A percentile compares a stretch with the other conserved stretches of the same genome.
Evolutionary conservation across 1,140 invertebrate genomes (phyloP).

Genomic region (Mamestra configurata): DNA sequence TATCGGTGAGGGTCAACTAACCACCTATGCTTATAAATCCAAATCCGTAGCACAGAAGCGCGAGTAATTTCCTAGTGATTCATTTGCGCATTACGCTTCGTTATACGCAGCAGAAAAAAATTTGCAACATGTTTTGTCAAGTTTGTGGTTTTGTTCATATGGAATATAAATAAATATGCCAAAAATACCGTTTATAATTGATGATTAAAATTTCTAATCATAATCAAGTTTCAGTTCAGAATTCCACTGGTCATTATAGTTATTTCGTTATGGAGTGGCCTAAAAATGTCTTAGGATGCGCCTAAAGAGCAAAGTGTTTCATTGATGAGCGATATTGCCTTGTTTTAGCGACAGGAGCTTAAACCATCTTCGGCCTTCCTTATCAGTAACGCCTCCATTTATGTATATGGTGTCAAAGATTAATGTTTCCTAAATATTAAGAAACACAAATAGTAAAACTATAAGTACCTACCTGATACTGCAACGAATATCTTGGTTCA

Average conservation of each 20-base stretch:
- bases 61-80: conserved; percentile 40
- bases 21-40: conserved; percentile 8
- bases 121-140: not conserved
- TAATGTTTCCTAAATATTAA: conserved; percentile 6
- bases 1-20: not conserved
- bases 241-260: not conserved
- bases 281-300: not conserved
- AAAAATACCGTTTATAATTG: not conserved
- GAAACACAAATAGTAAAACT: conserved; percentile 27
- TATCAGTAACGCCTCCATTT: conserved; percentile 17
- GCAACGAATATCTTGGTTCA: conserved; percentile 79
- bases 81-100: conserved; percentile 70
- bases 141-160: not conserved
- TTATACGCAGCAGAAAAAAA: conserved; percentile 59
- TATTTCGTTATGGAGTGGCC: not conserved
- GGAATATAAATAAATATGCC: not conserved
- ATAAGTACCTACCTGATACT: conserved; percentile 79
- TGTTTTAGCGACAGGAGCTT: too few species aligned
- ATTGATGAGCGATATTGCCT: too few species aligned
- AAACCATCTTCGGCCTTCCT: not conserved
- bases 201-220: not conserved
- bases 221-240: too few species aligned
- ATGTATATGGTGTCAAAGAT: conserved; percentile 14
- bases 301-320: too few species aligned
- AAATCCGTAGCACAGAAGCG: not conserved